A percentile compares a stretch with the other conserved stretches of the same genome.
Conservation (phyloP, 2,888 invertebrate genomes). For the Folsomia candida region DNA sequence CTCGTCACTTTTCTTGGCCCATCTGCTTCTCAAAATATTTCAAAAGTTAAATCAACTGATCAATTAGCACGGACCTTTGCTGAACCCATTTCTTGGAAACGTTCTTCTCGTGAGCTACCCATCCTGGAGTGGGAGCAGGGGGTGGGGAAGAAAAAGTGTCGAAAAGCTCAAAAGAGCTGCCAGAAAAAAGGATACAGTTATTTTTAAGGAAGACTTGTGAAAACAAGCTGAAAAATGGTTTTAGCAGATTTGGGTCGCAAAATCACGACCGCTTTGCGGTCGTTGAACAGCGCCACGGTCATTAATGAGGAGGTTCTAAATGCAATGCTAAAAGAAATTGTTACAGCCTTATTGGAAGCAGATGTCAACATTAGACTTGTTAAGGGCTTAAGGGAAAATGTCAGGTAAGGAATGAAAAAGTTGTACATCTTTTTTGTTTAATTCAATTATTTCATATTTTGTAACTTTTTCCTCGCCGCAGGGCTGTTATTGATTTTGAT, state of each 20-base stretch:
- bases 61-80: no score
- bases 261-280: conserved; percentile 96
- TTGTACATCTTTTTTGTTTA: background rate
- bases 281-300: conserved; percentile 94
- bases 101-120: no score
- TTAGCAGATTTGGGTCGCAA: conserved; percentile 99
- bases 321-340: conserved; percentile 98
- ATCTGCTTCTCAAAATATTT: no score
- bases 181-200: no score
- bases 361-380: conserved; percentile 93
- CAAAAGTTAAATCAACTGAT: no score
- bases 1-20: no score
- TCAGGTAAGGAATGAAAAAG: conserved; percentile 56
- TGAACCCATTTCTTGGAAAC: no score
- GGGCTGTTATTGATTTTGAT: conserved; percentile 96
- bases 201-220: no score
- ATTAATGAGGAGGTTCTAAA: conserved; percentile 98
- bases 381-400: conserved; percentile 94
- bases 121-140: no score
- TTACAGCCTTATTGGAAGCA: conserved; percentile 93
- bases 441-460: conserved; percentile 6
- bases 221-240: conserved; percentile 69
- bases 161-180: no score
- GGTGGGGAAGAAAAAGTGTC: no score
- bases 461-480: conserved; percentile 47